Evolutionary conservation across 2,888 invertebrate genomes (phyloP).

Genomic region (Plutella xylostella): DNA sequence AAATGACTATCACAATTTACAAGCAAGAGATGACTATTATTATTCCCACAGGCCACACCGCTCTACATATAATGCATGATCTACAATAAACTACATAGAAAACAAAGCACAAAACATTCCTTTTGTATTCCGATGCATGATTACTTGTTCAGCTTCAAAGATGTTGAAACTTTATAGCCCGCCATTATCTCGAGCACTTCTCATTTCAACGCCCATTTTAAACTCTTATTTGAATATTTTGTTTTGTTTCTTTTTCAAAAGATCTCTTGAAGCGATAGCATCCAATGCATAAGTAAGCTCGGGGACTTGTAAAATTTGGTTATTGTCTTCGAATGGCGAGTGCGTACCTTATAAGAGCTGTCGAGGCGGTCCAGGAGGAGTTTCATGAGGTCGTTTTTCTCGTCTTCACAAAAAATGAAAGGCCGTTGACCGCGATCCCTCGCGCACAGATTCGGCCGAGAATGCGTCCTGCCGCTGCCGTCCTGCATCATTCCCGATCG

Average conservation of each 20-base stretch:
- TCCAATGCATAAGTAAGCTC: background rate
- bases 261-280: background rate
- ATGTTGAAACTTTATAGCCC: constrained; percentile 23
- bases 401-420: constrained; percentile 37
- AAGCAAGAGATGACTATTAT: too few species aligned
- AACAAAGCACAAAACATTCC: constrained; percentile 20
- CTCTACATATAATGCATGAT: constrained; percentile 17
- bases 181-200: constrained; percentile 23
- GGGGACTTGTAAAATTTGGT: background rate
- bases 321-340: background rate
- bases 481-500: constrained; percentile 53
- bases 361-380: background rate
- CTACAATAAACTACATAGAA: constrained; percentile 19
- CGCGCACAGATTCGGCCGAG: constrained; percentile 48
- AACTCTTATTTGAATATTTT: constrained; percentile 21
- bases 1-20: too few species aligned
- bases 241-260: constrained; percentile 16
- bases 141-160: constrained; percentile 17
- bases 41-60: constrained; percentile 7
- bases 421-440: constrained; percentile 52
- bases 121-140: constrained; percentile 16
- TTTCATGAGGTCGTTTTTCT: constrained; percentile 25
- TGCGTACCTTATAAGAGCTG: background rate
- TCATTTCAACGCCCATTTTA: constrained; percentile 21
- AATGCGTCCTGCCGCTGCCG: constrained; percentile 54